Base-by-base conservation (phyloP, 2,113 vertebrate genomes). In the Eclectus roratus region DNA sequence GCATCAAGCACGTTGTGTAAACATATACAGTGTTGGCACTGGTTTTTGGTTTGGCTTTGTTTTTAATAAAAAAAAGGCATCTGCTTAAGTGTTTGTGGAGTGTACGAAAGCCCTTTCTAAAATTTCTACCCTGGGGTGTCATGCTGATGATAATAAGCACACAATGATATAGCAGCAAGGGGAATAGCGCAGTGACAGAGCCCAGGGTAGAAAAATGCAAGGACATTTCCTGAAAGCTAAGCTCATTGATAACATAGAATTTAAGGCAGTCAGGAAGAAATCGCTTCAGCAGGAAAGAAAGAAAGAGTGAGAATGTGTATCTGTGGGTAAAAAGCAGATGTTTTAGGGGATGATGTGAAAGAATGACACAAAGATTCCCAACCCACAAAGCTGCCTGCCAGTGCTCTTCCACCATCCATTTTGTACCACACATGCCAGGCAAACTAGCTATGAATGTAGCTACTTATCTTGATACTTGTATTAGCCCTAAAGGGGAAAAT, bases 401-500 rank as follows among this genome's bases (percentile, higher is more conserved):
- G 23, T 43, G 37, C 33, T 63, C 79, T 81, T 77, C 43, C n/a
- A 39, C 53, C 29, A 50, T 37, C 16, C 6, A 14, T 72, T 91
- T 63, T 64, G 14, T 16, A 68, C 53, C n/a, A 47, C 19, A 15
- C 9, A 9, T 2, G 37, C 39, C 72, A 91, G 50, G 33, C 43
- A 80, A 93, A 44, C 68, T 47, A 81, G 60, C 76, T 83, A 35
- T 10, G 31, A 47, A 89, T 68, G 46, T 55, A 46, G n/a, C 39
- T 66, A n/a, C 74, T 94, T 88, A 89, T 93, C 90, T 61, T 56
- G 28, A 70, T 39, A 65, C 16, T 78, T 69, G 9, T 19, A 61
- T 74, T 80, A 90, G 72, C 72, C 88, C 88, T 93, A 61, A 50
- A 63, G 85, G 83, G 80, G 56, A 90, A 88, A 95, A 78, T 37